These are phyloP conservation scores for Scolopax rusticola DNA, from an alignment of 2,797 vertebrate genomes.

Conservation along the genomic window DNA sequence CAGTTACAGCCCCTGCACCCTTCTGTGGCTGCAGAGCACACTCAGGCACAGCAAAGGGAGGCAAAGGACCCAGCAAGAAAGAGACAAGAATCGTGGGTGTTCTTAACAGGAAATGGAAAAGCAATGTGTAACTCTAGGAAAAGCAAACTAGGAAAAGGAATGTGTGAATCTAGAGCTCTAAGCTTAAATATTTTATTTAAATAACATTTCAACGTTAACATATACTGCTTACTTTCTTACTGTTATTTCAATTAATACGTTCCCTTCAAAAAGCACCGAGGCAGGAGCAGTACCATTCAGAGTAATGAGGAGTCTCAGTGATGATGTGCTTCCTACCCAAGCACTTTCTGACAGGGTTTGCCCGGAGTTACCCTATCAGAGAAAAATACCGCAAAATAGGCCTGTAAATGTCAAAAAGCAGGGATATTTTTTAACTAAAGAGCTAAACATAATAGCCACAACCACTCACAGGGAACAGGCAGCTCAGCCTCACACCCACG, in stretches of 20 bases:
- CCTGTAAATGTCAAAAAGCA: background rate
- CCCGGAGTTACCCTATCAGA: background rate
- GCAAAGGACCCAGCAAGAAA: background rate
- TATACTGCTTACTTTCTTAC: background rate
- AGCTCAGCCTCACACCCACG: background rate
- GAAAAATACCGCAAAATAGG: background rate
- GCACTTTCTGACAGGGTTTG: background rate
- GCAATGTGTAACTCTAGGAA: background rate
- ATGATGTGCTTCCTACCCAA: accelerated
- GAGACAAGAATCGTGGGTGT: background rate
- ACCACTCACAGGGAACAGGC: background rate
- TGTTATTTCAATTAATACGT: background rate
- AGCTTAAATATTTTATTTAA: background rate
- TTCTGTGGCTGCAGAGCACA: background rate
- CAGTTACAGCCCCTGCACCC: background rate
- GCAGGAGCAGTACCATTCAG: accelerated
- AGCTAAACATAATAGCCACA: accelerated
- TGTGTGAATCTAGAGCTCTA: accelerated
- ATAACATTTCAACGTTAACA: background rate
- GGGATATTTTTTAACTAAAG: background rate
- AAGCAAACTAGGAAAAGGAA: background rate
- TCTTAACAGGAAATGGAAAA: background rate
- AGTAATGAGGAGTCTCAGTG: accelerated
- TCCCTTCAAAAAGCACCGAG: background rate
- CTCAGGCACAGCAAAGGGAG: background rate